These are phyloP conservation scores for Crocuta crocuta DNA, from an alignment of 2,113 vertebrate genomes.

Conservation along the genomic window DNA sequence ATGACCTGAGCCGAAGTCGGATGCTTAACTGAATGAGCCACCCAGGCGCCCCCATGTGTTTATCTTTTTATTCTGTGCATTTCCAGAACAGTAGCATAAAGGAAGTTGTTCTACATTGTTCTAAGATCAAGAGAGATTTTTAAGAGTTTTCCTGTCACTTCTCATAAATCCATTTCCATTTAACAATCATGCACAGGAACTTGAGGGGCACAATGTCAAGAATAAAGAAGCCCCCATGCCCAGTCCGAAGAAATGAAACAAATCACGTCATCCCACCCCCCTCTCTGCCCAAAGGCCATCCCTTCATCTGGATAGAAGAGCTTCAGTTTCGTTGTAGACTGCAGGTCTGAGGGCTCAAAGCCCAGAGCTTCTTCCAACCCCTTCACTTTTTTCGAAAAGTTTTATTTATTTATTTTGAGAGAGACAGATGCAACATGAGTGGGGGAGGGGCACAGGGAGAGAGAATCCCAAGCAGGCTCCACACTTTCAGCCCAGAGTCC, in stretches of 20 bases:
- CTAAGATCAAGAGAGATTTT: slow-evolving; percentile 61
- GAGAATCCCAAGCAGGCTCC: no score
- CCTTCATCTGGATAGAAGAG: not conserved
- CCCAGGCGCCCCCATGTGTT: not conserved
- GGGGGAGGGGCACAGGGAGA: no score
- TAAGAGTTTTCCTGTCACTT: slow-evolving; percentile 57
- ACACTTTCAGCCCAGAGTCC: no score
- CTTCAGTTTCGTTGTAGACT: not conserved
- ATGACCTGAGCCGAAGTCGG: no score
- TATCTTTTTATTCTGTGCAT: not conserved
- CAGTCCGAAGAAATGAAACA: not conserved
- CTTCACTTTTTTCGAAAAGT: not conserved
- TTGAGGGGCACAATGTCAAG: not conserved
- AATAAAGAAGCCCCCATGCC: not conserved
- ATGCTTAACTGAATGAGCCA: no score
- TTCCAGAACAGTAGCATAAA: not conserved
- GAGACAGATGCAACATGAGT: no score
- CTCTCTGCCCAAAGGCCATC: not conserved
- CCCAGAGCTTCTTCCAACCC: not conserved
- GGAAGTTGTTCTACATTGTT: not conserved
- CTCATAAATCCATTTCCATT: slow-evolving; percentile 25
- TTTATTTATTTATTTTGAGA: no score
- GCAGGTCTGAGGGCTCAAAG: not conserved
- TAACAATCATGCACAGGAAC: not conserved
- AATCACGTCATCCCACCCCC: not conserved